Conservation (phyloP, 2,797 vertebrate species). For the Falco biarmicus region DNA sequence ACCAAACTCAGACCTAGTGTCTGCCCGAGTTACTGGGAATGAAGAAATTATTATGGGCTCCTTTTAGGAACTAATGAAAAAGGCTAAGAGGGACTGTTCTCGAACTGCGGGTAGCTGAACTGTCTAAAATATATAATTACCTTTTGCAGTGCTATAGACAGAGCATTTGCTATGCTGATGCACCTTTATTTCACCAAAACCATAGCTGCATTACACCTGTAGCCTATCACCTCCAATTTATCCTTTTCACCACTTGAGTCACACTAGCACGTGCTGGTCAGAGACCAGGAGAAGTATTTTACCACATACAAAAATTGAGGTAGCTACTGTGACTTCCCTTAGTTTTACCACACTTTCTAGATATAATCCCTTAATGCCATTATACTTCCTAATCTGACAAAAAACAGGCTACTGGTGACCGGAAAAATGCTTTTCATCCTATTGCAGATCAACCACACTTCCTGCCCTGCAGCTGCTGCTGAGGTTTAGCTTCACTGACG, state of each 20-base stretch:
- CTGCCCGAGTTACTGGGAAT: not conserved
- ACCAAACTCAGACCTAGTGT: not conserved
- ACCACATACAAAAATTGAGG: not conserved
- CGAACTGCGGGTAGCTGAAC: not conserved
- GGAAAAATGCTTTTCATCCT: not conserved
- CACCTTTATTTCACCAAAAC: not conserved
- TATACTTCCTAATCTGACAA: not conserved
- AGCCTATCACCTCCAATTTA: not conserved
- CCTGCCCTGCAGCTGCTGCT: not conserved
- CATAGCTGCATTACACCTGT: not conserved
- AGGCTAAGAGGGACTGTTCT: not conserved
- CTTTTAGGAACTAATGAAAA: not conserved
- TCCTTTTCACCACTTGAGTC: not conserved
- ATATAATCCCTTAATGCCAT: not conserved
- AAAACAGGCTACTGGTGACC: not conserved
- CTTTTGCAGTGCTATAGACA: not conserved
- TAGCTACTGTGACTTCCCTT: not conserved
- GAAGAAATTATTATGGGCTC: not conserved
- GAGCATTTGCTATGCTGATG: not conserved
- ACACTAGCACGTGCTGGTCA: not conserved
- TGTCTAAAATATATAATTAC: not conserved
- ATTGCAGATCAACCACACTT: not conserved
- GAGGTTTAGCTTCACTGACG: not conserved
- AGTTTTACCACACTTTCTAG: not conserved
- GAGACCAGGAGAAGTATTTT: not conserved